These are phyloP conservation scores for Botia almorhae DNA, from an alignment of 2,797 vertebrate species.

Conservation along the genomic window DNA sequence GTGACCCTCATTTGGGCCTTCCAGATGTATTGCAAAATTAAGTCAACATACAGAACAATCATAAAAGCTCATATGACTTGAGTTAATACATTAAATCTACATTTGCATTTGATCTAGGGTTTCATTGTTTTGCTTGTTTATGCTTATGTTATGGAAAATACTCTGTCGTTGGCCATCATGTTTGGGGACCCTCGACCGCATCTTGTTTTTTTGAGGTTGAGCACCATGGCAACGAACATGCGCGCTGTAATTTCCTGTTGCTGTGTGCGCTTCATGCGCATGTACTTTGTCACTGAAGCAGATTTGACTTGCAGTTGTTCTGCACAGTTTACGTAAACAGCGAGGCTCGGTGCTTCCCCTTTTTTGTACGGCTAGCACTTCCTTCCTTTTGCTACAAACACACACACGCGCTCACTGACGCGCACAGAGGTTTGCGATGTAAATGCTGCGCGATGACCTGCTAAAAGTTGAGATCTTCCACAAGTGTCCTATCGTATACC, in stretches of 20 bases:
- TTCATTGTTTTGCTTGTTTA: slow-evolving; percentile 11
- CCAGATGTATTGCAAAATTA: neutral
- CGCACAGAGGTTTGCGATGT: slow-evolving; percentile 57
- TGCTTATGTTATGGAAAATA: slow-evolving; percentile 56
- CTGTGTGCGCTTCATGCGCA: slow-evolving; percentile 60
- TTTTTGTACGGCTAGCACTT: slow-evolving; percentile 63
- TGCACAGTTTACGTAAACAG: slow-evolving; percentile 36
- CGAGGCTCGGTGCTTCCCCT: slow-evolving; percentile 69
- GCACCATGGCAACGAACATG: slow-evolving; percentile 60
- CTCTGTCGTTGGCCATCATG: slow-evolving; percentile 31
- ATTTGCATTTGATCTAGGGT: neutral
- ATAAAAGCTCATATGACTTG: neutral
- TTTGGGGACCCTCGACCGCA: slow-evolving; percentile 55
- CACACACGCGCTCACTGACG: slow-evolving; percentile 53
- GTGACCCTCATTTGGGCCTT: neutral
- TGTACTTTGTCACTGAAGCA: slow-evolving; percentile 55
- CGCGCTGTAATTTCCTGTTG: slow-evolving; percentile 72
- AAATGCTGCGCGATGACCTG: slow-evolving; percentile 65
- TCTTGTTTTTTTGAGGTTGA: slow-evolving; percentile 50
- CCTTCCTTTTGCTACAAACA: slow-evolving; percentile 67
- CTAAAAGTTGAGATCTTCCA: slow-evolving; percentile 54
- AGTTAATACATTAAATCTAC: neutral
- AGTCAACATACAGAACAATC: slow-evolving; percentile 9
- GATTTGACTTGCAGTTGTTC: slow-evolving; percentile 34
- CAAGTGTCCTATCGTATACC: slow-evolving; percentile 58